Evolutionary conservation across 2,797 vertebrate species (phyloP).

Genomic region (Aphelocoma californica): DNA sequence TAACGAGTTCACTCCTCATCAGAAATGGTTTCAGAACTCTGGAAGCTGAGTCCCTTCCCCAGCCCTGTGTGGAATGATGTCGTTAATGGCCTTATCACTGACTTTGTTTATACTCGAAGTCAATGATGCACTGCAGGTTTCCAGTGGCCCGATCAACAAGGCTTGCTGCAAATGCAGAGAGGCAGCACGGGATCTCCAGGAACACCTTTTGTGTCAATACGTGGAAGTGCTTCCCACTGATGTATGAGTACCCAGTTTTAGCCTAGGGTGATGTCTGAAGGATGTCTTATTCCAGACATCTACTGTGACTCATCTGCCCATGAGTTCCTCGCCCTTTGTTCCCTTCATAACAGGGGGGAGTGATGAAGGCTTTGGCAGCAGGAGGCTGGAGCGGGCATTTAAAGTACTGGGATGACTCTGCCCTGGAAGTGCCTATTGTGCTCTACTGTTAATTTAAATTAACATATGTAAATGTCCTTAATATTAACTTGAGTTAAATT

Average conservation of each 20-base stretch:
- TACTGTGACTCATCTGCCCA: constrained; percentile 12
- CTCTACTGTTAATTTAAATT: neutral
- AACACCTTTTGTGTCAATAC: constrained; percentile 13
- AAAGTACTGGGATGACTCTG: neutral
- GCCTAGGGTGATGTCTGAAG: constrained; percentile 15
- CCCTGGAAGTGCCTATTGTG: neutral
- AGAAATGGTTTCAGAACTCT: neutral
- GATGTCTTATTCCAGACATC: constrained; percentile 44
- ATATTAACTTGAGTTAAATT: neutral
- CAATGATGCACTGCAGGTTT: neutral
- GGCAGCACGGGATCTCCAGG: neutral
- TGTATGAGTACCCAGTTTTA: neutral
- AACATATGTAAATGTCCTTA: neutral
- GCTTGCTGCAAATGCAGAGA: neutral
- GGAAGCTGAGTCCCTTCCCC: neutral
- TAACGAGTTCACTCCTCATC: neutral
- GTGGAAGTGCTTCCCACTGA: neutral
- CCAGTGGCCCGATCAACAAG: neutral
- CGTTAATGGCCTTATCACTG: neutral
- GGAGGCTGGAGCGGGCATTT: neutral
- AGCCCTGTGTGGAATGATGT: neutral
- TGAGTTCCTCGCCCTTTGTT: neutral
- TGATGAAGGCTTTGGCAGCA: neutral
- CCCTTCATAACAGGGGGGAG: neutral
- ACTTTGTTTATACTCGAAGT: neutral